A percentile compares a stretch with the other conserved stretches of the same genome.
Conservation (phyloP, 2,113 vertebrate genomes). For the Ctenodactylus gundi region DNA sequence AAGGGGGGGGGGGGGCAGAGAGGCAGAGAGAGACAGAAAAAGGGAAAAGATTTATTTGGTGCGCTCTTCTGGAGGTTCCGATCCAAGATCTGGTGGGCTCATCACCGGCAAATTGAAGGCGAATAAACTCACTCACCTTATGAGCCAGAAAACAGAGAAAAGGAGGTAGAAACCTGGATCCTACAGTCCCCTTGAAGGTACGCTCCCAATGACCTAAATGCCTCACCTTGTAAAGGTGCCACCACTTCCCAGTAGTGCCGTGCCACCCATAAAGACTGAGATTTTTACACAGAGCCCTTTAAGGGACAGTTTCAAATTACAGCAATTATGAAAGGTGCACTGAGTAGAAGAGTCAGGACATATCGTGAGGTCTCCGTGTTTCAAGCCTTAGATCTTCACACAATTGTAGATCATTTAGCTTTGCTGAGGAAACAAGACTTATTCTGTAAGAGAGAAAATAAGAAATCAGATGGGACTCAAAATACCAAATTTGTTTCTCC, state of each 20-base stretch:
- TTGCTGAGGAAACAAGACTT: background rate
- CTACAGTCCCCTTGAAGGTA: background rate
- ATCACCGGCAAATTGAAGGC: accelerated
- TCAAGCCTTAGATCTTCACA: background rate
- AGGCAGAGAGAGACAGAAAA: too few species aligned
- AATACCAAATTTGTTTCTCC: background rate
- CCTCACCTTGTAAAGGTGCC: background rate
- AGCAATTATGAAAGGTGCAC: background rate
- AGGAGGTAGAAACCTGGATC: background rate
- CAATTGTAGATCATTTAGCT: background rate
- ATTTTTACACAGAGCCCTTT: background rate
- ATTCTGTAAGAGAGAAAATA: background rate
- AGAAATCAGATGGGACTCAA: background rate
- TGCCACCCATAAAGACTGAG: background rate
- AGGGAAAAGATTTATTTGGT: background rate
- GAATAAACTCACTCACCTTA: background rate
- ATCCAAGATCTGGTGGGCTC: background rate
- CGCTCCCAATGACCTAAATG: background rate
- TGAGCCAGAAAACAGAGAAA: background rate
- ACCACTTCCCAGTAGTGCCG: background rate
- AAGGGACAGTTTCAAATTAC: background rate
- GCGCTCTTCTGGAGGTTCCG: background rate
- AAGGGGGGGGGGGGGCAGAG: too few species aligned
- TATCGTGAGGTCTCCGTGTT: background rate
- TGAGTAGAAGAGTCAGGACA: background rate